phyloP scores from a whole-genome alignment of 2,113 vertebrate species.

The Sitta europaea region DNA sequence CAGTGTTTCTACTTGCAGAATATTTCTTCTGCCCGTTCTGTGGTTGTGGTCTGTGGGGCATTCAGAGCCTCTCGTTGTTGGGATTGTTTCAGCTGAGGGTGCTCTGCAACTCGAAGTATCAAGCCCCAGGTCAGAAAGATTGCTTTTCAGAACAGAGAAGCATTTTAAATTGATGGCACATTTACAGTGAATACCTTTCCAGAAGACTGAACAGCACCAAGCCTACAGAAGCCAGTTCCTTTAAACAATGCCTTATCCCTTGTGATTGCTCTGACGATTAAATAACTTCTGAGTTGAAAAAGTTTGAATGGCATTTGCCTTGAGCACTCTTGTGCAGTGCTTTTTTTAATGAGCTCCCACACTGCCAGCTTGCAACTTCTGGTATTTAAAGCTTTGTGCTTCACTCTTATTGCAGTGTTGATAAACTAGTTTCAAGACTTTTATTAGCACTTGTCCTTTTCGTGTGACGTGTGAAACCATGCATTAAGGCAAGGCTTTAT shows the following conservation, averaged over 20 bases:
- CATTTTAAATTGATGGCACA: constrained; percentile 36
- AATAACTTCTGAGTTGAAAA: constrained; percentile 42
- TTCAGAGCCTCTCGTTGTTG: not conserved
- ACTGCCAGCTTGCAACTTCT: not conserved
- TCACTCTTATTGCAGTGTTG: not conserved
- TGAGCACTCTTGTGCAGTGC: constrained; percentile 22
- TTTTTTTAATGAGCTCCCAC: constrained; percentile 42
- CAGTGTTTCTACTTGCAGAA: not conserved
- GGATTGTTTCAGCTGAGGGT: not conserved
- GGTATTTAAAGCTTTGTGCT: not conserved
- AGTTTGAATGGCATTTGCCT: constrained; percentile 57
- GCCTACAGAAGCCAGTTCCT: constrained; percentile 32
- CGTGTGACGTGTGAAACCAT: not conserved
- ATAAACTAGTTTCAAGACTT: not conserved
- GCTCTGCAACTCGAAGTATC: not conserved
- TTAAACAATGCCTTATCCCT: constrained; percentile 39
- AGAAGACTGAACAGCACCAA: constrained; percentile 44
- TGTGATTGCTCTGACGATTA: constrained; percentile 45
- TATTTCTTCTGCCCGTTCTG: not conserved
- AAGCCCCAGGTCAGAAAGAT: not conserved
- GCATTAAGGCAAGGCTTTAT: not conserved
- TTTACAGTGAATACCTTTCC: constrained; percentile 35
- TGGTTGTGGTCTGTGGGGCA: not conserved
- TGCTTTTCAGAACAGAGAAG: constrained; percentile 18
- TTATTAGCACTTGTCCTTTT: not conserved